phyloP scores from a whole-genome alignment of 2,797 vertebrate genomes.

The Cottoperca gobio region DNA sequence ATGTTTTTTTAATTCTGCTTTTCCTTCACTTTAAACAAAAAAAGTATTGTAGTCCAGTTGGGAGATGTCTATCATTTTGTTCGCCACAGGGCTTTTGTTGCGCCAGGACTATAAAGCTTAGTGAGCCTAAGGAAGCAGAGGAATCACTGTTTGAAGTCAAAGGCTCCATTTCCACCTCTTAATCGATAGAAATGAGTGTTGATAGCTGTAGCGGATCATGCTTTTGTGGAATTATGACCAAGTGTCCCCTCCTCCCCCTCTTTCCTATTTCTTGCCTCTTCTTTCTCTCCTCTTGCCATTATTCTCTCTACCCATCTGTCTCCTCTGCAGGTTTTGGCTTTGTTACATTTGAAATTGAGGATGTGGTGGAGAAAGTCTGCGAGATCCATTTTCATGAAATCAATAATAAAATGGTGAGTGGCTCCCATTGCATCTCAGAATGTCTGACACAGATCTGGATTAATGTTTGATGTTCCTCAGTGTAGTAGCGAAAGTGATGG shows the following conservation, averaged over 20 bases:
- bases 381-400: constrained; percentile 98
- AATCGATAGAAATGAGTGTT: constrained; percentile 21
- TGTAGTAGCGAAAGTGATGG: constrained; percentile 11
- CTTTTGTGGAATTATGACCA: constrained; percentile 62
- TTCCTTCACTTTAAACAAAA: neutral
- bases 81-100: neutral
- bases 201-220: constrained; percentile 54
- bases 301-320: constrained; percentile 42
- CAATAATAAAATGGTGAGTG: constrained; percentile 98
- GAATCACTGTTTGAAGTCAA: constrained; percentile 27
- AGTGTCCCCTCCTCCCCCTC: constrained; percentile 21
- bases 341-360: constrained; percentile 95
- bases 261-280: constrained; percentile 5
- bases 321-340: constrained; percentile 91
- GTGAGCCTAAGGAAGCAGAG: neutral
- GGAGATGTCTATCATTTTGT: constrained; percentile 2
- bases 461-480: constrained; percentile 68
- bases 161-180: constrained; percentile 37
- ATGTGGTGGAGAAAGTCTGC: constrained; percentile 96
- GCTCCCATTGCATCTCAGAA: constrained; percentile 57
- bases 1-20: neutral
- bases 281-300: neutral
- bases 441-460: constrained; percentile 59
- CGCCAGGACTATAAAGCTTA: neutral
- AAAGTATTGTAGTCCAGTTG: neutral